Percentiles rank a stretch among this genome's conserved stretches.
phyloP scores from a whole-genome alignment of 2,888 invertebrate genomes.

The Noctua comes region DNA sequence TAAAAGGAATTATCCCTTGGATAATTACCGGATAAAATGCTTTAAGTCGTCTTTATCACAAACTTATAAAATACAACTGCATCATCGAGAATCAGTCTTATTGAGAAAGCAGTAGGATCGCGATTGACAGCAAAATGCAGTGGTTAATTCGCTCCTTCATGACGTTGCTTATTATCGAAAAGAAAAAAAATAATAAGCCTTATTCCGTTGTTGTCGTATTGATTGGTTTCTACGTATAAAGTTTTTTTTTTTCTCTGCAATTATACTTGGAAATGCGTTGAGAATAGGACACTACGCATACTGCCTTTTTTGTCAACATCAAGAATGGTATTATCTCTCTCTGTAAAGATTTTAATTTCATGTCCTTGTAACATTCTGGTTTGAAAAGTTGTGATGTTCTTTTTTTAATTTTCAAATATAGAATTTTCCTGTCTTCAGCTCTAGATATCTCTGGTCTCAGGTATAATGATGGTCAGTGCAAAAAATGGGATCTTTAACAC shows the following conservation, averaged over 20 bases:
- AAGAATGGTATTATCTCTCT: slow-evolving; percentile 54
- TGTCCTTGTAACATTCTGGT: slow-evolving; percentile 41
- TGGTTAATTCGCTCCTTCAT: slow-evolving; percentile 65
- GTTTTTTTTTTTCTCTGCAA: slow-evolving; percentile 71
- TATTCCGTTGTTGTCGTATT: slow-evolving; percentile 78
- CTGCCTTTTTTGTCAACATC: slow-evolving; percentile 54
- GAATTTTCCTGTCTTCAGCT: slow-evolving; percentile 49
- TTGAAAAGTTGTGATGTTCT: slow-evolving; percentile 54
- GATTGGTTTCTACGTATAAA: slow-evolving; percentile 83
- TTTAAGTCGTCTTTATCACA: slow-evolving; percentile 70
- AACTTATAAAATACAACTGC: slow-evolving; percentile 44
- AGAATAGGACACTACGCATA: slow-evolving; percentile 63
- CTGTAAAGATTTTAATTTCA: slow-evolving; percentile 66
- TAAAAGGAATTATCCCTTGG: slow-evolving; percentile 77
- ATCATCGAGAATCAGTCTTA: slow-evolving; percentile 64
- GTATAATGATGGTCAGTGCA: slow-evolving; percentile 52
- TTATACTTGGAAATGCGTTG: slow-evolving; percentile 78
- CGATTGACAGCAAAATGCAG: slow-evolving; percentile 42
- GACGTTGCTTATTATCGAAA: slow-evolving; percentile 76
- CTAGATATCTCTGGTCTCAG: slow-evolving; percentile 31
- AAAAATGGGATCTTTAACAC: slow-evolving; percentile 47
- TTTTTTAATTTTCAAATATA: slow-evolving; percentile 54
- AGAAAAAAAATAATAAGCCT: slow-evolving; percentile 74
- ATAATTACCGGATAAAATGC: slow-evolving; percentile 83
- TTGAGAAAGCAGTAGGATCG: background rate